Percentiles rank a stretch among this genome's conserved stretches.
Conservation (phyloP, 1,140 invertebrate species). For the Drosophila kohkoa region DNA sequence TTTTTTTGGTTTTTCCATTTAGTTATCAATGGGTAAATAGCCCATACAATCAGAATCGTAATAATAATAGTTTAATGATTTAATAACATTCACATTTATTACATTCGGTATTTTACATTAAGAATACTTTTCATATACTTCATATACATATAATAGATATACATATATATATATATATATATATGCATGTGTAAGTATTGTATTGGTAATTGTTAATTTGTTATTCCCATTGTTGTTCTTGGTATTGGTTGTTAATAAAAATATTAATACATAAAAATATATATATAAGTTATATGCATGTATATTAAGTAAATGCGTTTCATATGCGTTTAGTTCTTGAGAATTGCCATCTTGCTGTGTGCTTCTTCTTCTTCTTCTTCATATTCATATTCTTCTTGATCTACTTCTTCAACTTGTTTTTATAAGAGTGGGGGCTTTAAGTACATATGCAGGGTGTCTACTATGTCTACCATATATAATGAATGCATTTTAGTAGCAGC, state of each 20-base stretch:
- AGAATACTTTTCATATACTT: conserved; percentile 13
- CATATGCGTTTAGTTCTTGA: conserved; percentile 50
- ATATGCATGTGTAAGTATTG: conserved; percentile 10
- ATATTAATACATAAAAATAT: conserved; percentile 64
- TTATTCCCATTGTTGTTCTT: conserved; percentile 15
- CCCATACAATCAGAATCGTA: conserved; percentile 53
- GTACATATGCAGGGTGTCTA: conserved; percentile 23
- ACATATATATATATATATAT: background rate
- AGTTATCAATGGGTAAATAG: conserved; percentile 28
- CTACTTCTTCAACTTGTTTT: conserved; percentile 1
- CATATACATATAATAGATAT: conserved; percentile 4
- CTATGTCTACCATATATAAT: conserved; percentile 9
- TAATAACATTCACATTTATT: conserved; percentile 65
- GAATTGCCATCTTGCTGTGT: conserved; percentile 53
- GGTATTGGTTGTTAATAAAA: conserved; percentile 17
- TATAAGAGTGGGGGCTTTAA: background rate
- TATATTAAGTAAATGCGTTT: conserved; percentile 69
- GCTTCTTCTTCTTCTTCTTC: conserved; percentile 23
- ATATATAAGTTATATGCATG: conserved; percentile 28
- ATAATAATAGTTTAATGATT: conserved; percentile 61
- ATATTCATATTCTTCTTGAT: background rate
- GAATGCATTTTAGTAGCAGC: conserved; percentile 7
- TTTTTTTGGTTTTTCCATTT: conserved; percentile 39
- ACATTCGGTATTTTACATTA: conserved; percentile 31
- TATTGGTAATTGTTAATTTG: conserved; percentile 17